These are phyloP conservation scores for Chymomyza procnemis DNA, from an alignment of 2,888 invertebrate species.

Conservation along the genomic window DNA sequence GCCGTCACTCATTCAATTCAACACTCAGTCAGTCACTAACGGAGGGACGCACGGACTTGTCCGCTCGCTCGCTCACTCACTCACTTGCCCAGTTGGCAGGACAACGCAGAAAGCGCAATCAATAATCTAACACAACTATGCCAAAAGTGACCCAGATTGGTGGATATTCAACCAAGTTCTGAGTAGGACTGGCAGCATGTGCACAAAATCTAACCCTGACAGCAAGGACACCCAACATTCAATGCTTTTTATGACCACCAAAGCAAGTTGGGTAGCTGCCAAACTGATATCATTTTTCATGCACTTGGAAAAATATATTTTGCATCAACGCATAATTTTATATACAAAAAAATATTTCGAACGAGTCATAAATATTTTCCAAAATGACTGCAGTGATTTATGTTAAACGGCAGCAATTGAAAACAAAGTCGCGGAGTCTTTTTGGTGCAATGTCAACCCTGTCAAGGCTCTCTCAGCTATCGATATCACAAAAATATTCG, in stretches of 20 bases:
- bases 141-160: constrained; percentile 63
- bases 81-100: not conserved
- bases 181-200: not conserved
- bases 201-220: not conserved
- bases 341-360: too few relatives aligned
- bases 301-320: not conserved
- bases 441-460: too few relatives aligned
- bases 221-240: not conserved
- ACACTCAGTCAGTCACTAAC: not conserved
- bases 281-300: constrained; percentile 34
- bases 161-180: constrained; percentile 7
- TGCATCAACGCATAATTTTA: too few relatives aligned
- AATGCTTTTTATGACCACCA: not conserved
- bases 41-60: too few relatives aligned
- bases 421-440: too few relatives aligned
- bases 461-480: too few relatives aligned
- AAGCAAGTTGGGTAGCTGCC: constrained; percentile 17
- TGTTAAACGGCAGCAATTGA: too few relatives aligned
- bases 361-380: too few relatives aligned
- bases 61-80: too few relatives aligned
- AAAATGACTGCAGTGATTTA: too few relatives aligned
- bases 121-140: constrained; percentile 47
- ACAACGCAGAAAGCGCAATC: constrained; percentile 42
- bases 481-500: too few relatives aligned
- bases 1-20: not conserved